A percentile compares a stretch with the other conserved stretches of the same genome.
Evolutionary conservation across 64 coral and sea anemone species (phyloP).

Genomic region (Exaiptasia diaphana): DNA sequence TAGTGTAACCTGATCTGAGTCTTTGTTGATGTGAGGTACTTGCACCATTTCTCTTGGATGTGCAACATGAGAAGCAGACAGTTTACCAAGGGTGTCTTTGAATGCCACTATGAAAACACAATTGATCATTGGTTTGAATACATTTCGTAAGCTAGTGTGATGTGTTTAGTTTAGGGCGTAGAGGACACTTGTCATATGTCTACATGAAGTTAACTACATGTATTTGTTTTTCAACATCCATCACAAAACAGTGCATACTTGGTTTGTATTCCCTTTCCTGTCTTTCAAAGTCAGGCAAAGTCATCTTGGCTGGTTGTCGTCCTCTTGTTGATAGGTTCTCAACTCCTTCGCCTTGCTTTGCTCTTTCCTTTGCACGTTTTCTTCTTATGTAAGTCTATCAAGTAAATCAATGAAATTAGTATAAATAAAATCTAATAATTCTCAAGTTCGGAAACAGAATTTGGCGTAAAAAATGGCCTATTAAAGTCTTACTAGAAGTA

Average conservation of each 20-base stretch:
- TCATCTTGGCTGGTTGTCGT: conserved; percentile 59
- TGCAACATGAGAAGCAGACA: conserved; percentile 69
- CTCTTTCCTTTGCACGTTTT: conserved; percentile 71
- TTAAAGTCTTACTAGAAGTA: too few relatives aligned
- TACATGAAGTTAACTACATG: neutral
- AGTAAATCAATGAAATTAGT: neutral
- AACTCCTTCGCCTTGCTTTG: conserved; percentile 57
- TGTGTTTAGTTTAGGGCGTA: neutral
- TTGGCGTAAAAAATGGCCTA: neutral
- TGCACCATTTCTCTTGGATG: conserved; percentile 83
- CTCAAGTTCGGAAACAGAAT: neutral
- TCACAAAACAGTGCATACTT: conserved; percentile 17
- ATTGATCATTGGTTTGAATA: neutral
- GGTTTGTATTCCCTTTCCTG: conserved; percentile 83
- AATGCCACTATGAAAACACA: conserved; percentile 62
- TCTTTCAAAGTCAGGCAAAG: conserved; percentile 79
- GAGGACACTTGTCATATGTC: neutral
- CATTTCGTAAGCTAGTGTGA: neutral
- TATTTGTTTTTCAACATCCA: neutral
- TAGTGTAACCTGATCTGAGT: conserved; percentile 83
- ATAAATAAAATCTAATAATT: neutral
- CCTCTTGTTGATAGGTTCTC: conserved; percentile 2
- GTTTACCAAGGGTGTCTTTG: conserved; percentile 70
- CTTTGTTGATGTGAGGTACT: conserved; percentile 55
- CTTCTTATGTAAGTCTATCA: conserved; percentile 69